Percentiles rank a stretch among this genome's conserved stretches.
These are phyloP conservation scores for Hipparchia sbordonii DNA, from an alignment of 2,888 invertebrate species.

Conservation along the genomic window DNA sequence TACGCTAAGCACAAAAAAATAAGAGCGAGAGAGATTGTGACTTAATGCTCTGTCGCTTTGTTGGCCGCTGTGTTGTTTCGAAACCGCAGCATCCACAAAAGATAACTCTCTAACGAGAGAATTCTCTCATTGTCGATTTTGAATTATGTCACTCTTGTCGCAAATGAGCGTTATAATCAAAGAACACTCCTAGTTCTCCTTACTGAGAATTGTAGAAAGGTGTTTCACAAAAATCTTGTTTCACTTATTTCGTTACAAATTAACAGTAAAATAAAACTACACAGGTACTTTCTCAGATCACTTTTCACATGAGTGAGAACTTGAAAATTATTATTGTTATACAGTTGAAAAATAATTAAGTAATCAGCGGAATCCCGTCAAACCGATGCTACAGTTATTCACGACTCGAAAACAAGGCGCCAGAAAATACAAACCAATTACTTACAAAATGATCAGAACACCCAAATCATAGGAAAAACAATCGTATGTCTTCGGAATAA, in stretches of 20 bases:
- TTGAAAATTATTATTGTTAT: conserved; percentile 60
- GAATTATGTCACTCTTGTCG: too few species aligned
- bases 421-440: conserved; percentile 52
- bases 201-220: too few species aligned
- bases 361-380: conserved; percentile 73
- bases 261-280: conserved; percentile 9
- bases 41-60: too few species aligned
- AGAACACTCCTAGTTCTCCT: too few species aligned
- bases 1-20: too few species aligned
- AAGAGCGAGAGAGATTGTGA: too few species aligned
- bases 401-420: conserved; percentile 63
- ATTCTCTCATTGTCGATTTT: too few species aligned
- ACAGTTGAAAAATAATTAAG: conserved; percentile 68
- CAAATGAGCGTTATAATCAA: too few species aligned
- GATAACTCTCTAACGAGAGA: too few species aligned
- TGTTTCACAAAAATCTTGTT: too few species aligned
- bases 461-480: background rate
- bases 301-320: conserved; percentile 52
- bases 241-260: background rate
- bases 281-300: conserved; percentile 27
- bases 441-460: conserved; percentile 22
- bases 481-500: background rate
- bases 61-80: too few species aligned
- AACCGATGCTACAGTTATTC: conserved; percentile 75
- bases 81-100: too few species aligned